phyloP scores from a whole-genome alignment of 2,888 invertebrate genomes.

The Argyra leucocephala region DNA sequence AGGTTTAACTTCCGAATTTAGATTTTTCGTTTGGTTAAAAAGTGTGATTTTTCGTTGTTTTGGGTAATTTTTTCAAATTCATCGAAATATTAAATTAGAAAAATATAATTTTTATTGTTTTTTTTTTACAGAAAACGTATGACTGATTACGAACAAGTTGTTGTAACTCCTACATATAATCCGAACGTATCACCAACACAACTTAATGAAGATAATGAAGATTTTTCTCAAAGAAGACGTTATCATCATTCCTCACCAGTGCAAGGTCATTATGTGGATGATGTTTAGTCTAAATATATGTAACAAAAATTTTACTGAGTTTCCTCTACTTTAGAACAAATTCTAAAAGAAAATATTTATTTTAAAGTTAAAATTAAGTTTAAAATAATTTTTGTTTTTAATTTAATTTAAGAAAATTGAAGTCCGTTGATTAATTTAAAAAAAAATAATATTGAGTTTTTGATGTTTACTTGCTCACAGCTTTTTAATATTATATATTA shows the following conservation, averaged over 20 bases:
- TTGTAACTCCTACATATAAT: conserved; percentile 73
- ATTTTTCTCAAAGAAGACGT: conserved; percentile 81
- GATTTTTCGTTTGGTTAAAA: conserved; percentile 69
- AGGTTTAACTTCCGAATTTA: conserved; percentile 75
- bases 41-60: conserved; percentile 60
- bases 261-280: conserved; percentile 45
- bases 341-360: background rate
- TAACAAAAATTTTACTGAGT: background rate
- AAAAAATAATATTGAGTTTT: background rate
- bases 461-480: background rate
- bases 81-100: background rate
- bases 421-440: background rate
- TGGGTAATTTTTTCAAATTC: conserved; percentile 58
- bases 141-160: conserved; percentile 74
- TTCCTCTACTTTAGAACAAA: background rate
- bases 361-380: background rate
- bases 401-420: too few relatives aligned
- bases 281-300: conserved; percentile 27
- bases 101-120: background rate
- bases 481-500: conserved; percentile 5
- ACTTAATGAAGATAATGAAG: conserved; percentile 89
- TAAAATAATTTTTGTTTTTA: background rate
- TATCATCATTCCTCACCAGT: conserved; percentile 87
- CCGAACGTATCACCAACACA: conserved; percentile 74
- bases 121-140: conserved; percentile 54